Percentiles rank a stretch among this genome's conserved stretches.
Conservation (phyloP, 2,113 vertebrate genomes). For the Gopherus evgoodei region DNA sequence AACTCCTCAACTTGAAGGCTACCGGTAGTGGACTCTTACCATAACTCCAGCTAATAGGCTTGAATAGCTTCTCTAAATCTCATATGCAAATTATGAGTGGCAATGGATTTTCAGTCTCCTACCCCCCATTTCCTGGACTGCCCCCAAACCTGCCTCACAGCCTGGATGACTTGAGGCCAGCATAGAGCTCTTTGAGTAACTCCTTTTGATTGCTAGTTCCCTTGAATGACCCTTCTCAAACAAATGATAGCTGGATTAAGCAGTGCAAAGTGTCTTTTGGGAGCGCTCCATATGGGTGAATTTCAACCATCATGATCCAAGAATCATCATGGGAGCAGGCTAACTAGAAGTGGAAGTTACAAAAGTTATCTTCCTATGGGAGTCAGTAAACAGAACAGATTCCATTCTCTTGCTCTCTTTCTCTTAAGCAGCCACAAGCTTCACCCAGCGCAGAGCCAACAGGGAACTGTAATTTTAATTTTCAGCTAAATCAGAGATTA, state of each 20-base stretch:
- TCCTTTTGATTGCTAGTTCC: neutral
- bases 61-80: neutral
- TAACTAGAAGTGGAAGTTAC: neutral
- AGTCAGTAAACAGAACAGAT: neutral
- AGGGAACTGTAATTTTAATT: neutral
- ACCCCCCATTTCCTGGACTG: neutral
- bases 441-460: neutral
- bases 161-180: neutral
- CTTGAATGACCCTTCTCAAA: neutral
- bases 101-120: neutral
- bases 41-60: neutral
- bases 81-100: neutral
- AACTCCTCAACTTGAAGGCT: fast-evolving
- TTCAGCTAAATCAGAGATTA: neutral
- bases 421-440: neutral
- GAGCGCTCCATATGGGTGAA: neutral
- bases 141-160: neutral
- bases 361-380: neutral
- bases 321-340: fast-evolving
- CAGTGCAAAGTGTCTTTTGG: neutral
- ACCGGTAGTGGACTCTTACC: neutral
- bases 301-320: neutral
- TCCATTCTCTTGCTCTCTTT: neutral
- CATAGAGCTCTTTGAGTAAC: neutral
- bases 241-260: neutral